Evolutionary conservation across 2,888 invertebrate species (phyloP).

Genomic region (Oithona nana): DNA sequence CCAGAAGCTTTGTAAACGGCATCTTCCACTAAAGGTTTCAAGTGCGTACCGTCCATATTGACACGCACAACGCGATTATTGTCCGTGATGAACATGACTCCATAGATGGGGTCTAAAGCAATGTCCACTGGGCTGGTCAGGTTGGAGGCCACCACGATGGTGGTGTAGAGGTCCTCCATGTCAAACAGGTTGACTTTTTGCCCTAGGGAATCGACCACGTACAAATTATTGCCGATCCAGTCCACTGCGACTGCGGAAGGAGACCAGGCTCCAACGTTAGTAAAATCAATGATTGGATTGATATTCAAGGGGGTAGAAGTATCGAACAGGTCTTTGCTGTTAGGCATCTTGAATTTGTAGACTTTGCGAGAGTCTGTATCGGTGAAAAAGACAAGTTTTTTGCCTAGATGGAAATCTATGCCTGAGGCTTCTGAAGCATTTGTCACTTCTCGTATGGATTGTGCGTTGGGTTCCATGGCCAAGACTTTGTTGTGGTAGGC

Average conservation of each 20-base stretch:
- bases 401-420: conserved; percentile 57
- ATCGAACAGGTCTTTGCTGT: neutral
- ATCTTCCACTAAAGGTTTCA: conserved; percentile 63
- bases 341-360: neutral
- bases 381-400: conserved; percentile 67
- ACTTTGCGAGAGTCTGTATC: conserved; percentile 50
- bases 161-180: conserved; percentile 63
- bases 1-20: conserved; percentile 87
- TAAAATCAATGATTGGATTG: conserved; percentile 35
- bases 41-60: conserved; percentile 81
- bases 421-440: conserved; percentile 71
- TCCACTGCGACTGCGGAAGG: conserved; percentile 82
- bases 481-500: conserved; percentile 46
- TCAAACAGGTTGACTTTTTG: conserved; percentile 89
- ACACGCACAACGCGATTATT: conserved; percentile 44
- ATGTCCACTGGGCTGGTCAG: conserved; percentile 76
- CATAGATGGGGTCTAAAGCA: conserved; percentile 74
- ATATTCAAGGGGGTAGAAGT: neutral
- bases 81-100: conserved; percentile 40
- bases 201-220: conserved; percentile 77
- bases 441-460: conserved; percentile 30
- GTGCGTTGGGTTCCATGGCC: neutral
- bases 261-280: conserved; percentile 49
- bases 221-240: conserved; percentile 90
- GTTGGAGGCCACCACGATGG: conserved; percentile 74